phyloP scores from a whole-genome alignment of 1,140 invertebrate genomes.

The Drosophila kepulauana region DNA sequence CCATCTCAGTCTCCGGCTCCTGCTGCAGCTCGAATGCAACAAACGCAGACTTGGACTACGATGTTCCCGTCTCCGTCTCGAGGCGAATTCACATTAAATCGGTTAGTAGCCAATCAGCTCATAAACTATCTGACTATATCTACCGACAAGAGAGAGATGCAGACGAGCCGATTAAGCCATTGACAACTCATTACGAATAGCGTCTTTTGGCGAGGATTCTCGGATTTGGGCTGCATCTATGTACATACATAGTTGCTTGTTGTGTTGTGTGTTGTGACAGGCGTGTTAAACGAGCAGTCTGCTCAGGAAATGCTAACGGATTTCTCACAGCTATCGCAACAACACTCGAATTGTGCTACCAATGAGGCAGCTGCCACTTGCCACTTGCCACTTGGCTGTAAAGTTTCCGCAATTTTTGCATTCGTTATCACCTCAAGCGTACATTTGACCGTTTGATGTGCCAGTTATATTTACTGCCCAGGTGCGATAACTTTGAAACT shows the following conservation, averaged over 20 bases:
- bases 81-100: slow-evolving; percentile 76
- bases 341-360: slow-evolving; percentile 41
- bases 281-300: slow-evolving; percentile 44
- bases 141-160: slow-evolving; percentile 17
- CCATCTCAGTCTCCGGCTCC: slow-evolving; percentile 63
- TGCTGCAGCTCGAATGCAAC: slow-evolving; percentile 74
- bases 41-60: slow-evolving; percentile 76
- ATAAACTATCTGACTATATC: slow-evolving; percentile 57
- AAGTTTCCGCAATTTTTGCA: slow-evolving; percentile 73
- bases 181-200: slow-evolving; percentile 44
- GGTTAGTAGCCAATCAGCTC: slow-evolving; percentile 67
- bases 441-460: slow-evolving; percentile 62
- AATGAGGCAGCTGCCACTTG: slow-evolving; percentile 44
- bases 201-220: slow-evolving; percentile 18
- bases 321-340: slow-evolving; percentile 34
- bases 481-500: slow-evolving; percentile 57
- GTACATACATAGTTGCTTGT: too few species aligned
- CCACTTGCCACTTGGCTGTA: slow-evolving; percentile 35
- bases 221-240: slow-evolving; percentile 4
- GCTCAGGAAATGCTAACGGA: slow-evolving; percentile 66
- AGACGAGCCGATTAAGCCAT: slow-evolving; percentile 57
- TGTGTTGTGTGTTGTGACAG: slow-evolving; percentile 61
- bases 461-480: slow-evolving; percentile 55
- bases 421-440: slow-evolving; percentile 70
- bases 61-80: slow-evolving; percentile 74